Evolutionary conservation across 2,113 vertebrate genomes (phyloP).

Genomic region (Myotis yumanensis): DNA sequence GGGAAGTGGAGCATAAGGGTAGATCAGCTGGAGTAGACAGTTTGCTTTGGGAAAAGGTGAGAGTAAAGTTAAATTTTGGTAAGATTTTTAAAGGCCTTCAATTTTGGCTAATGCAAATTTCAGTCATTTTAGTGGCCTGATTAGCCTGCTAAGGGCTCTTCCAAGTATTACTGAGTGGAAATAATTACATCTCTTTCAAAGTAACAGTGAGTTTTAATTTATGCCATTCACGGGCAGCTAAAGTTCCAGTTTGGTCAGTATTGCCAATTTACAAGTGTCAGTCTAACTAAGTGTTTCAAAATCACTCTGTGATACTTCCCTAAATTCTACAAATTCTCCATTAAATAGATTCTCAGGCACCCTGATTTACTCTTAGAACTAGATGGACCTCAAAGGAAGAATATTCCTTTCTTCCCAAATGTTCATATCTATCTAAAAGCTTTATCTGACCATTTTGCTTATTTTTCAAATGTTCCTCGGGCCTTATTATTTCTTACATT

Average conservation of each 20-base stretch:
- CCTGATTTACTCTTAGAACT: conserved; percentile 43
- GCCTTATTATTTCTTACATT: background rate
- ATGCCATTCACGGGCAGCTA: background rate
- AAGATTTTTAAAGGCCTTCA: background rate
- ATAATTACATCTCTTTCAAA: background rate
- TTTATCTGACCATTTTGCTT: conserved; percentile 22
- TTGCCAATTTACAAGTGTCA: background rate
- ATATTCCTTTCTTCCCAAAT: background rate
- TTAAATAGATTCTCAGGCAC: conserved; percentile 21
- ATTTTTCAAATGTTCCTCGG: background rate
- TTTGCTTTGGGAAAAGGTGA: background rate
- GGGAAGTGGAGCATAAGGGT: fast-evolving
- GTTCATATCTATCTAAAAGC: conserved; percentile 41
- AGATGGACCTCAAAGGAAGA: conserved; percentile 31
- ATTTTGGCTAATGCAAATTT: background rate
- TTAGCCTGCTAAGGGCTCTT: background rate
- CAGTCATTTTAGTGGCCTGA: background rate
- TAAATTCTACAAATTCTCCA: background rate
- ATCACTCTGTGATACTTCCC: background rate
- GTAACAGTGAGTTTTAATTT: conserved; percentile 7
- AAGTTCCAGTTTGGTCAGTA: background rate
- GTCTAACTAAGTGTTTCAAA: background rate
- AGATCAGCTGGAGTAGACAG: background rate
- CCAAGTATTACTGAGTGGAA: background rate
- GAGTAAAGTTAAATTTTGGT: background rate